These are phyloP conservation scores for Halocynthia roretzi DNA, from an alignment of 23 tunicate genomes.

Conservation along the genomic window DNA sequence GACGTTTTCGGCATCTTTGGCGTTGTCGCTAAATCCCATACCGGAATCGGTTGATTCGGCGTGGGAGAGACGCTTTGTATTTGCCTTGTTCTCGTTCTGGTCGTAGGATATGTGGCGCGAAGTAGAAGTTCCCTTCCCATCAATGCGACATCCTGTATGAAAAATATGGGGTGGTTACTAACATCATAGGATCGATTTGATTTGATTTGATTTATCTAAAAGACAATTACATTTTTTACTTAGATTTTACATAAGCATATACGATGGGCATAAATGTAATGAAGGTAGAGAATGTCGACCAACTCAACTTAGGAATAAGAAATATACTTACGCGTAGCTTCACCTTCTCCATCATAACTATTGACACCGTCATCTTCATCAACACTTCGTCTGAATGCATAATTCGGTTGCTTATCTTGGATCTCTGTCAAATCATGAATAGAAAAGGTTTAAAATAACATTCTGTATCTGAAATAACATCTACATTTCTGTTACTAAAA, in stretches of 20 bases:
- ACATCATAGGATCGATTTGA: not conserved
- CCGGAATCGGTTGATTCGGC: slow-evolving; percentile 30
- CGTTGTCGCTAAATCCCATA: slow-evolving; percentile 33
- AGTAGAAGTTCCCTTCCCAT: too few species aligned
- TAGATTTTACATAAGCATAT: not conserved
- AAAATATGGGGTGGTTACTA: not conserved
- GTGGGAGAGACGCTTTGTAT: slow-evolving; percentile 1
- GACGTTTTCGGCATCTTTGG: not conserved
- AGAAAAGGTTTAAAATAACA: too few species aligned
- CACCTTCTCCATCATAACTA: slow-evolving; percentile 20
- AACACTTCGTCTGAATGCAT: slow-evolving; percentile 1
- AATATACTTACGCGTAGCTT: not conserved
- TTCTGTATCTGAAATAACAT: too few species aligned
- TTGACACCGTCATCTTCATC: slow-evolving; percentile 25
- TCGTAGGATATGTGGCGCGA: not conserved
- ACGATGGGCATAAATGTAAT: not conserved
- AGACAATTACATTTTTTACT: not conserved
- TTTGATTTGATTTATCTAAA: not conserved
- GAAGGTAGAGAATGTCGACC: not conserved
- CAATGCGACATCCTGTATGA: too few species aligned
- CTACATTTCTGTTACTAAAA: too few species aligned
- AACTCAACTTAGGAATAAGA: not conserved
- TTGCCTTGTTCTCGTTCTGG: not conserved
- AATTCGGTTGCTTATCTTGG: too few species aligned
- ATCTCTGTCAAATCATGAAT: too few species aligned